Evolutionary conservation across 1,140 invertebrate genomes (phyloP), one percentile per base, ranked within the genome.

Genomic region (Drosophila nasuta): DNA sequence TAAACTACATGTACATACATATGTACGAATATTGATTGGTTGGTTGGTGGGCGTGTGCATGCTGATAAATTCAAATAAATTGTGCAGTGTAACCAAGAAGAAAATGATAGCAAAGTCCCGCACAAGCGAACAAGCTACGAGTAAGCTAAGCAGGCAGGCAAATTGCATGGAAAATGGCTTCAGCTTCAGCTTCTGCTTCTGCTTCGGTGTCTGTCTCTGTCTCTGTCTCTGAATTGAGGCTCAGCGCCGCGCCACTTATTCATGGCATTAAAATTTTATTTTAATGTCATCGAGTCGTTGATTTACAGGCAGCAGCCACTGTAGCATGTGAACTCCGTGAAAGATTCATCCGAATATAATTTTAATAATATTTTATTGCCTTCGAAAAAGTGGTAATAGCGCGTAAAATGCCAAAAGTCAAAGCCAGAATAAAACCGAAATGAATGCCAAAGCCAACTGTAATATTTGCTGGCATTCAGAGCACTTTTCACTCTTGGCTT

Each of bases 281-380:
- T 91, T 91, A 91, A 91, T 91, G 90, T 85, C 90, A 91, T 91
- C 86, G 86, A 91, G 90, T 81, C 81, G 90, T 75, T 91, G 90
- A 91, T 91, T 91, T 91, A 91, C 90, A 88, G 78, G 78, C 79
- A 67, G 48, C 48, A 67, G 48, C 48, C 51, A 25, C 56, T 73
- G 54, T 49, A 10, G 46, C 17, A 35, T 15, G 6, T 56, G 8
- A 54, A 58, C 43, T 6, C 46, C 48, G 28, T 68, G 35, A 45
- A 35, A 41, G 62, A 25, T 13, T 73, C 64, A 56, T 35, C 51
- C 38, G 77, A 79, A 77, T 74, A 86, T 91, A 75, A 91, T 91
- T 91, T 91, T 91, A 91, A 91, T 91, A 91, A 91, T 83, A 90
- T 91, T 91, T 91, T 90, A 91, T 91, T 86, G 73, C 89, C 30